Percentiles rank a stretch among this genome's conserved stretches.
Evolutionary conservation across 2,888 invertebrate species (phyloP).

Genomic region (Eristalis intricaria): DNA sequence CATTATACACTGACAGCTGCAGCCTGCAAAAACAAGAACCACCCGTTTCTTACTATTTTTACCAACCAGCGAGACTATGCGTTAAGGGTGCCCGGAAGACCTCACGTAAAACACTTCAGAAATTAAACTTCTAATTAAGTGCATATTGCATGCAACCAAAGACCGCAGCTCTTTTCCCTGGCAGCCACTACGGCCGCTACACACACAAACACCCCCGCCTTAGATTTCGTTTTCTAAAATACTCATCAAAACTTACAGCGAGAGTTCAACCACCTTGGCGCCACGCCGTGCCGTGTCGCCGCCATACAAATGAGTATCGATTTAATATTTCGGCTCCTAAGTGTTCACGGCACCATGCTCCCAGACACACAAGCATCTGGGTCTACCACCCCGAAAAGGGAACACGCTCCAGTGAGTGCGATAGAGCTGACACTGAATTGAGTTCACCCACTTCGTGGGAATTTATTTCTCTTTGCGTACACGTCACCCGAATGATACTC

Average conservation of each 20-base stretch:
- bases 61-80: too few relatives aligned
- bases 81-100: too few relatives aligned
- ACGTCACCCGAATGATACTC: background rate
- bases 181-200: background rate
- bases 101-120: too few relatives aligned
- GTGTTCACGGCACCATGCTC: background rate
- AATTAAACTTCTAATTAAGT: background rate
- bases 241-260: background rate
- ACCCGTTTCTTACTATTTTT: too few relatives aligned
- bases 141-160: background rate
- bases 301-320: background rate
- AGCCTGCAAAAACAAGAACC: too few relatives aligned
- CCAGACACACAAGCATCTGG: background rate
- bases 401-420: too few relatives aligned
- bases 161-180: background rate
- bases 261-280: conserved; percentile 3
- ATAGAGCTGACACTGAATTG: background rate
- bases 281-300: background rate
- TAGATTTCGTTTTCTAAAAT: background rate
- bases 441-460: background rate
- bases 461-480: background rate
- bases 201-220: background rate
- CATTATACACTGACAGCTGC: too few relatives aligned
- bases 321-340: background rate
- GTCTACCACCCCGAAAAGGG: background rate